These are phyloP conservation scores for Caenorhabditis sp. DNA, from an alignment of 2,888 invertebrate genomes.

Conservation along the genomic window DNA sequence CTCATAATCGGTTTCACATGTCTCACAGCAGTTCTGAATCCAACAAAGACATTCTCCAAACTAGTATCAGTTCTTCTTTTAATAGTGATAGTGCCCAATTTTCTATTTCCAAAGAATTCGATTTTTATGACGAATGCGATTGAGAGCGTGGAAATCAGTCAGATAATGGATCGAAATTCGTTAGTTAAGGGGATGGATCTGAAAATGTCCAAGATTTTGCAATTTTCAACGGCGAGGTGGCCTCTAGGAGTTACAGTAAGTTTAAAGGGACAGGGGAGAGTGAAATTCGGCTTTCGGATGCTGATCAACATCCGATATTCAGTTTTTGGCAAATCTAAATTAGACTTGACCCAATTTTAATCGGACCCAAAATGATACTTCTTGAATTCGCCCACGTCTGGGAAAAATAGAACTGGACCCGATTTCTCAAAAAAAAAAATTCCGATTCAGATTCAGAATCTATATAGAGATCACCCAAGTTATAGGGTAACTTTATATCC, in stretches of 20 bases:
- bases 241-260: conserved; percentile 30
- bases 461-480: no score
- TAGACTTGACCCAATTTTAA: no score
- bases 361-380: no score
- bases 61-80: conserved; percentile 40
- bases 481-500: no score
- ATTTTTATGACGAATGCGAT: conserved; percentile 46
- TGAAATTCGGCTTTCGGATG: no score
- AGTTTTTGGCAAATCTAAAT: no score
- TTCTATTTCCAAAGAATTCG: conserved; percentile 40
- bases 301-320: no score
- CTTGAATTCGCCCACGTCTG: no score
- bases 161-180: conserved; percentile 37
- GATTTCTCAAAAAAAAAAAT: no score
- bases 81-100: conserved; percentile 47
- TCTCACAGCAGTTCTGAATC: conserved; percentile 40
- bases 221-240: conserved; percentile 32
- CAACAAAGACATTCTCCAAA: conserved; percentile 41
- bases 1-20: conserved; percentile 44
- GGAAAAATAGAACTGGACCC: no score
- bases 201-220: conserved; percentile 38
- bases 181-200: conserved; percentile 18
- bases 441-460: no score
- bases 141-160: conserved; percentile 45
- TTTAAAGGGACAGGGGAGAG: no score